These are phyloP conservation scores for Myathropa florea DNA, from an alignment of 2,888 invertebrate species.

Conservation along the genomic window DNA sequence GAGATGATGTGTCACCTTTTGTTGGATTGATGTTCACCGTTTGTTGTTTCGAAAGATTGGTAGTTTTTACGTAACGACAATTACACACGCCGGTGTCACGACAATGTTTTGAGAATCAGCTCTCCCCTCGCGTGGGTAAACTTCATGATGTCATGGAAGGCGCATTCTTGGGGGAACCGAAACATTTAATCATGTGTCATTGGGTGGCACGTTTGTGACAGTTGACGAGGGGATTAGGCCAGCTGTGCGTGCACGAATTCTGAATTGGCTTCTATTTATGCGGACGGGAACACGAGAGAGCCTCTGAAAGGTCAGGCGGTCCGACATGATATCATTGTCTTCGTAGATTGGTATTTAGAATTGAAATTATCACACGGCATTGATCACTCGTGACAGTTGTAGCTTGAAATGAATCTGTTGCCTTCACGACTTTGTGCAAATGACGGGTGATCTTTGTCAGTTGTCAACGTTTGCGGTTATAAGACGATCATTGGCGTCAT, in stretches of 20 bases:
- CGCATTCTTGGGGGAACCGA: constrained; percentile 1
- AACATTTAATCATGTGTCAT: constrained; percentile 14
- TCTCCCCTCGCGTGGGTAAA: too few relatives aligned
- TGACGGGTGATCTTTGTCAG: background rate
- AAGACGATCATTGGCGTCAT: too few relatives aligned
- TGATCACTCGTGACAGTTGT: background rate
- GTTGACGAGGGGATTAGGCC: background rate
- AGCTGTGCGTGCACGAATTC: constrained; percentile 25
- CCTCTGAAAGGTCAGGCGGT: constrained; percentile 15
- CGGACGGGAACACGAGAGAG: background rate
- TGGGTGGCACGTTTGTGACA: constrained; percentile 5
- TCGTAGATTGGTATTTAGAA: background rate
- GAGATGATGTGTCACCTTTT: constrained; percentile 40
- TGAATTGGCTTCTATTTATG: background rate
- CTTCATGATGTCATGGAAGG: constrained; percentile 12
- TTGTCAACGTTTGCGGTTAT: background rate
- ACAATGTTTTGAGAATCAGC: background rate
- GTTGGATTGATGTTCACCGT: constrained; percentile 9
- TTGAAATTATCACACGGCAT: background rate
- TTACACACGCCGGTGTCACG: constrained; percentile 8
- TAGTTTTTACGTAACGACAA: constrained; percentile 23
- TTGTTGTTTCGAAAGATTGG: background rate
- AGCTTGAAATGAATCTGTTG: background rate
- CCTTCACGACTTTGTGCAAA: background rate
- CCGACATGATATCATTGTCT: background rate